Evolutionary conservation across 2,888 invertebrate species (phyloP).

Genomic region (Trissoscelio sp.): DNA sequence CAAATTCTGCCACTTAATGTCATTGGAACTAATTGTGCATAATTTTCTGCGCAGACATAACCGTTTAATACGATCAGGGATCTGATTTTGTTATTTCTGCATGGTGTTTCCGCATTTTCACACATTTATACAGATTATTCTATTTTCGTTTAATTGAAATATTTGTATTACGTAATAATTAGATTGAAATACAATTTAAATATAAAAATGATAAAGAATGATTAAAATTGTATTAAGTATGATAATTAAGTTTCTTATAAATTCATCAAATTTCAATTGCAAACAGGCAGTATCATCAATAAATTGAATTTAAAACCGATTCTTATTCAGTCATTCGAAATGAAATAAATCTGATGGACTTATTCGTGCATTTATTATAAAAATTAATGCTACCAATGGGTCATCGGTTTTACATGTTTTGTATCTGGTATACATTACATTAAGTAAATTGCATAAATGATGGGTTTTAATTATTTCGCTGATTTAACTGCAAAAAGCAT

Average conservation of each 20-base stretch:
- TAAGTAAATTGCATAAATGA: too few relatives aligned
- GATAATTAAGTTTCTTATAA: too few relatives aligned
- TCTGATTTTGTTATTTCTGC: too few relatives aligned
- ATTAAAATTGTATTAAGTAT: too few relatives aligned
- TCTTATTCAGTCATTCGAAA: neutral
- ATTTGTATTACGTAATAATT: too few relatives aligned
- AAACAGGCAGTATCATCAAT: neutral
- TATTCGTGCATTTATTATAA: neutral
- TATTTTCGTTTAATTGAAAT: too few relatives aligned
- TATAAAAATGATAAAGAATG: too few relatives aligned
- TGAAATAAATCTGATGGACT: neutral
- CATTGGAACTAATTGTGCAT: conserved; percentile 43
- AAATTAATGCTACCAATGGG: neutral
- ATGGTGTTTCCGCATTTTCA: neutral
- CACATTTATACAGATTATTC: too few relatives aligned
- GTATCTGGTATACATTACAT: neutral
- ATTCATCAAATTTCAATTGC: conserved; percentile 11
- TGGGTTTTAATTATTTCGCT: too few relatives aligned
- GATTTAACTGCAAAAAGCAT: too few relatives aligned
- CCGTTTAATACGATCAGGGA: neutral
- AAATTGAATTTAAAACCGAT: neutral
- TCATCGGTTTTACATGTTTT: neutral
- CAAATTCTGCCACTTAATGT: conserved; percentile 59
- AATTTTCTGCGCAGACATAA: conserved; percentile 43
- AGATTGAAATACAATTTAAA: too few relatives aligned